phyloP scores from a whole-genome alignment of 2,113 vertebrate genomes.

The Daboia siamensis region DNA sequence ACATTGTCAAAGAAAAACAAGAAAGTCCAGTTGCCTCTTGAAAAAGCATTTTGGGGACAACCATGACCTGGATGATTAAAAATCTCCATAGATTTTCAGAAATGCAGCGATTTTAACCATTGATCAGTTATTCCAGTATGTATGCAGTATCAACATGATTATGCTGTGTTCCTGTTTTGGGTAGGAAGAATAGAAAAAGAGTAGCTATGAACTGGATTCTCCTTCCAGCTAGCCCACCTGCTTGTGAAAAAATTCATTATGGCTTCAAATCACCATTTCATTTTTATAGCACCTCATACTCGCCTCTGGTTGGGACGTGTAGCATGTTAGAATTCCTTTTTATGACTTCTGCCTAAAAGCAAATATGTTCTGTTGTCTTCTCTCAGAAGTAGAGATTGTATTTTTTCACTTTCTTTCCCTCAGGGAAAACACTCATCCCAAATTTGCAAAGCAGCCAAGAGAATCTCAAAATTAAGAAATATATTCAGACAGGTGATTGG shows the following conservation, averaged over 20 bases:
- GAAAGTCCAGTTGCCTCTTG: neutral
- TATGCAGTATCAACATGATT: neutral
- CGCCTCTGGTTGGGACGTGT: constrained; percentile 50
- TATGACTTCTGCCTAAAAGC: constrained; percentile 45
- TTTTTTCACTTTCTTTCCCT: constrained; percentile 52
- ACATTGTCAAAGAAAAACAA: neutral
- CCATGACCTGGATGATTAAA: neutral
- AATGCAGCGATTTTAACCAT: neutral
- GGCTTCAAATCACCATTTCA: constrained; percentile 50
- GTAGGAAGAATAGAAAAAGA: neutral
- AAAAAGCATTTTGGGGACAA: neutral
- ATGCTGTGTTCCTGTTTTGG: neutral
- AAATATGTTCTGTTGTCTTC: constrained; percentile 57
- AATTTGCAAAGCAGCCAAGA: constrained; percentile 48
- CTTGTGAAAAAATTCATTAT: constrained; percentile 14
- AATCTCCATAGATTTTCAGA: neutral
- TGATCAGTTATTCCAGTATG: neutral
- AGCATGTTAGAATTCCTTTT: constrained; percentile 50
- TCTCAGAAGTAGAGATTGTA: constrained; percentile 57
- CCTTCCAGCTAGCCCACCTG: constrained; percentile 6
- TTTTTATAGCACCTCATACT: constrained; percentile 42
- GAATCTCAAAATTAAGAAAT: constrained; percentile 68
- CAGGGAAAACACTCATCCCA: constrained; percentile 51
- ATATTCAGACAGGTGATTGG: constrained; percentile 53
- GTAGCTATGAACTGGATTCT: constrained; percentile 13